Base-by-base conservation (phyloP, 2,113 vertebrate genomes). In the Alligator mississippiensis region DNA sequence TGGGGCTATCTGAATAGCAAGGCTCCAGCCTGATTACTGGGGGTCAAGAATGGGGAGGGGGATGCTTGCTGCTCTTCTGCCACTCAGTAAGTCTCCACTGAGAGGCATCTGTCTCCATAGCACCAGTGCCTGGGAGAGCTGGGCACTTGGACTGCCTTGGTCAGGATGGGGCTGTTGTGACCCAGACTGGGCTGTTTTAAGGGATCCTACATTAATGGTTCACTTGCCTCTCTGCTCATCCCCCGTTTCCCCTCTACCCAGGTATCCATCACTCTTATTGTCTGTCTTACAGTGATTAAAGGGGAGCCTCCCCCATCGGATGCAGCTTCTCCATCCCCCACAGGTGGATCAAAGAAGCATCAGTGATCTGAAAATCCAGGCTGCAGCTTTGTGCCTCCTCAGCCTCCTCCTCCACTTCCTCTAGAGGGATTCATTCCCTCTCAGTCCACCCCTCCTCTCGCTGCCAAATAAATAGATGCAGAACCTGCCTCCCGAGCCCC, bases 401-500 rank as follows among this genome's bases (percentile, higher is more conserved):
- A 30, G 28, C 70, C 22, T 10, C 83, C 28, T 57, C 62, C 84
- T 25, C 27, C 2, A 0, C 27, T 30, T 13, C 27, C 25, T 60
- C 18, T 1, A 1, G 27, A 9, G 1, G 4, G 72, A 14, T 12
- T 81, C 54, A 18, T 30, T 70, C 66, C 16, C 28, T 30, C 66
- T 68, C 34, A n/a, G 66, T n/a, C 30, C 66, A 61, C 60, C 86
- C 34, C 16, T 2, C 85, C 12, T 81, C 13, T 1, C 7, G 2
- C 47, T 66, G 38, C 28, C 12, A 57, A 96, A 94, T 94, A 97
- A 96, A 96, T 10, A 85, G 19, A 24, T 85, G 38, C 77, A 89
- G 68, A 94, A 90, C 28, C 88, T 92, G 30, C 14, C 14, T 30
- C 21, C 8, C 2, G 76, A 54, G 11, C 27, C 85, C 0, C 0